phyloP scores from a whole-genome alignment of 2,113 vertebrate genomes.

The Chascanopsetta lugubris region DNA sequence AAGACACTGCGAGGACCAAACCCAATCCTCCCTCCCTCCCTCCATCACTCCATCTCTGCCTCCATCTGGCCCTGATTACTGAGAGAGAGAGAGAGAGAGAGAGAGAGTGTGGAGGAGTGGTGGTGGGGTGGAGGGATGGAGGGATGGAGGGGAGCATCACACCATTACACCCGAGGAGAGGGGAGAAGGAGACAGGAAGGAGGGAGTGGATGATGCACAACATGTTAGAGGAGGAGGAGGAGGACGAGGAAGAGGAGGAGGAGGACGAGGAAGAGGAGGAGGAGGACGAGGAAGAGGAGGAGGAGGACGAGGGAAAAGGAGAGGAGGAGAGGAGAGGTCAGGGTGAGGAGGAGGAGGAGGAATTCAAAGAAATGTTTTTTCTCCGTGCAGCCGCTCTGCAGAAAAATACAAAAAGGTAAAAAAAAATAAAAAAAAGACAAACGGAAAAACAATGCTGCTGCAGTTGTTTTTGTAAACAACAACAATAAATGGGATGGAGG shows the following conservation, averaged over 20 bases:
- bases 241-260: neutral
- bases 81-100: conserved; percentile 71
- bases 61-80: conserved; percentile 99
- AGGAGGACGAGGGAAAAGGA: neutral
- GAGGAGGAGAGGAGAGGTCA: conserved; percentile 10
- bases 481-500: no score
- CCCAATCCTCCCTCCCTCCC: conserved; percentile 75
- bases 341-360: conserved; percentile 12
- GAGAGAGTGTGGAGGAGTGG: conserved; percentile 73
- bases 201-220: conserved; percentile 61
- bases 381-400: no score
- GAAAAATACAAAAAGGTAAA: no score
- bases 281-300: conserved; percentile 24
- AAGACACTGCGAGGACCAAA: conserved; percentile 90
- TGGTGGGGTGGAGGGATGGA: conserved; percentile 67
- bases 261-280: conserved; percentile 41
- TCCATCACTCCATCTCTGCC: conserved; percentile 88
- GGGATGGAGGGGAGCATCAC: conserved; percentile 73
- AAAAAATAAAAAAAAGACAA: no score
- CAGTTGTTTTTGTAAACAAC: no score
- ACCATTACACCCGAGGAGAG: conserved; percentile 85
- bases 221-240: conserved; percentile 60
- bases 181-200: conserved; percentile 79
- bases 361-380: no score
- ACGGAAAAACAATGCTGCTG: no score